Conservation (phyloP, 2,113 vertebrate species). For the Gopherus flavomarginatus region DNA sequence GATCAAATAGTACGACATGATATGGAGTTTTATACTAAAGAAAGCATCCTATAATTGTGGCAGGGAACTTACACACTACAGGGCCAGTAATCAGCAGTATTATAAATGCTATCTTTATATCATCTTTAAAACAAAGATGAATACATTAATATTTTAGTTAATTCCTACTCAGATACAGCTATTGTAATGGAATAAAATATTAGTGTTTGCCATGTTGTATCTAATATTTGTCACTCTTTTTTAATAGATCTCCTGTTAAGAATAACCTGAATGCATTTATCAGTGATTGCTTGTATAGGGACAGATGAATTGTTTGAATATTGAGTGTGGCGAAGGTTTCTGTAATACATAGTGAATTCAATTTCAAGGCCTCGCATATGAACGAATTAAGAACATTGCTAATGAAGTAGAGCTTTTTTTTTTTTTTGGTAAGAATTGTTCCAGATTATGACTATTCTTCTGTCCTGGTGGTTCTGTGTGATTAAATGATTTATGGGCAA, state of each 20-base stretch:
- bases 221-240: constrained; percentile 26
- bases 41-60: not conserved
- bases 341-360: not conserved
- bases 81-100: constrained; percentile 4
- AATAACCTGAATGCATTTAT: constrained; percentile 36
- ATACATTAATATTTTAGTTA: constrained; percentile 15
- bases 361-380: not conserved
- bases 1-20: not conserved
- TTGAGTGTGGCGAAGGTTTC: not conserved
- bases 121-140: constrained; percentile 26
- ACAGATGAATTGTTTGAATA: not conserved
- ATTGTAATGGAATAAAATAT: constrained; percentile 32
- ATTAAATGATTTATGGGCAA: not conserved
- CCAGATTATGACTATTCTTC: not conserved
- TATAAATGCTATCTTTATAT: constrained; percentile 41
- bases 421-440: not conserved
- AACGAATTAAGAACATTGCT: not conserved
- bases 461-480: not conserved
- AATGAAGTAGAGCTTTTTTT: not conserved
- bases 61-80: constrained; percentile 21
- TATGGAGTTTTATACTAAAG: not conserved
- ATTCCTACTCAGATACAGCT: not conserved
- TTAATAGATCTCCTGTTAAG: not conserved
- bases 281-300: constrained; percentile 1
- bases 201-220: constrained; percentile 9